Percentiles rank a stretch among this genome's conserved stretches.
Evolutionary conservation across 2,888 invertebrate genomes (phyloP).

Genomic region (Troides oblongomaculatus): DNA sequence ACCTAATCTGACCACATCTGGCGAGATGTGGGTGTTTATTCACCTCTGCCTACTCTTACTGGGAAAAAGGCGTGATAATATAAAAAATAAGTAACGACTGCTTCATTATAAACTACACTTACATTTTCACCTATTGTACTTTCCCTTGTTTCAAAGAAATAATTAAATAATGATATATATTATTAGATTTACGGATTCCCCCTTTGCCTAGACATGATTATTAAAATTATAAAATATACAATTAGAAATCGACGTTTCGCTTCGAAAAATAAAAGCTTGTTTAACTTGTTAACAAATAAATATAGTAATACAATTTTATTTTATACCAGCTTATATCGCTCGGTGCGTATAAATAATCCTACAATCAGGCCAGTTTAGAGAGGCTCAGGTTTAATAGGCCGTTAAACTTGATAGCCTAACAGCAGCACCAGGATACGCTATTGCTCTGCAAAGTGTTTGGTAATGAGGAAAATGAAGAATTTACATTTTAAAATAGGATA

Average conservation of each 20-base stretch:
- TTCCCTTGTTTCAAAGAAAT: not conserved
- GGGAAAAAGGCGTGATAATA: too few species aligned
- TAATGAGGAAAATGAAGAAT: constrained; percentile 58
- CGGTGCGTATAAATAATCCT: constrained; percentile 61
- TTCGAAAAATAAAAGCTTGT: not conserved
- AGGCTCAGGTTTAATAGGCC: constrained; percentile 70
- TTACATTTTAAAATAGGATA: constrained; percentile 6
- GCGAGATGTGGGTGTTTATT: too few species aligned
- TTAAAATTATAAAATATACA: too few species aligned
- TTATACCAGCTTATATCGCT: constrained; percentile 13
- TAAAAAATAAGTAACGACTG: too few species aligned
- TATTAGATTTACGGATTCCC: too few species aligned
- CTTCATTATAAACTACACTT: too few species aligned
- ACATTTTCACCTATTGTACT: not conserved
- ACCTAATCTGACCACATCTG: too few species aligned
- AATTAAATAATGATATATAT: too few species aligned
- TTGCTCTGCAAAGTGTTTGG: constrained; percentile 69
- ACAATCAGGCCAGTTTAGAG: constrained; percentile 66
- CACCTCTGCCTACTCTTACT: too few species aligned
- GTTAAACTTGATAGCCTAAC: constrained; percentile 70
- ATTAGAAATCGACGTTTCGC: too few species aligned
- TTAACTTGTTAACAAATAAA: constrained; percentile 4
- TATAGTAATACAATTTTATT: constrained; percentile 13
- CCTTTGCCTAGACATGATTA: too few species aligned
- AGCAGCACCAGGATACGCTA: constrained; percentile 53